Conservation (phyloP, 1,140 invertebrate genomes). For the Lordiphosa stackelbergi region DNA sequence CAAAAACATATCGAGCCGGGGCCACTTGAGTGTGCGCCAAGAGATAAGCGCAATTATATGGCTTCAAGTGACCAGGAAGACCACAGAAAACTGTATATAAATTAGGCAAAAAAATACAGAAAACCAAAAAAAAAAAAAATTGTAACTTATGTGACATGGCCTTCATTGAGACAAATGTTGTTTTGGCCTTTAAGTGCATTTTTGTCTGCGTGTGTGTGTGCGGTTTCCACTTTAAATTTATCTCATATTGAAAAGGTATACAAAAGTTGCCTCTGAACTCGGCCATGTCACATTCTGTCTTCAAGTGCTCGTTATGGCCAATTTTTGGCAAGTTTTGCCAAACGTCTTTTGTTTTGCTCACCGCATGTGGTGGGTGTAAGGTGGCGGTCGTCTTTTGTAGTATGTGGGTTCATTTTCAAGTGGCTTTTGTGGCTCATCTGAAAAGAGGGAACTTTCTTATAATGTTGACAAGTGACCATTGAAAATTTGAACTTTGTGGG, state of each 20-base stretch:
- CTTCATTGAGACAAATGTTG: conserved; percentile 67
- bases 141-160: conserved; percentile 61
- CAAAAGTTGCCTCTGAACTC: conserved; percentile 42
- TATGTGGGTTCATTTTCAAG: conserved; percentile 33
- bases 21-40: conserved; percentile 71
- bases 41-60: conserved; percentile 73
- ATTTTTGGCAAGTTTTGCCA: conserved; percentile 54
- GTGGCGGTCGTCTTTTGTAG: conserved; percentile 18
- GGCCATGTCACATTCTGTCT: conserved; percentile 56
- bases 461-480: conserved; percentile 52
- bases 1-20: conserved; percentile 68
- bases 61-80: conserved; percentile 50
- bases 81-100: conserved; percentile 51
- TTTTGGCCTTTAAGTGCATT: conserved; percentile 56
- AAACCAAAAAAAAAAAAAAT: conserved; percentile 17
- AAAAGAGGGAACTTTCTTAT: conserved; percentile 47
- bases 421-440: conserved; percentile 45
- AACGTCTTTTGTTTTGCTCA: conserved; percentile 55
- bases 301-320: conserved; percentile 72
- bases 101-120: conserved; percentile 53
- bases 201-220: neutral
- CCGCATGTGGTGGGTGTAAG: conserved; percentile 41
- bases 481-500: conserved; percentile 32
- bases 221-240: conserved; percentile 49
- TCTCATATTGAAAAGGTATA: conserved; percentile 51